Conservation (phyloP, 2,113 vertebrate genomes). For the Misgurnus mizolepis region DNA sequence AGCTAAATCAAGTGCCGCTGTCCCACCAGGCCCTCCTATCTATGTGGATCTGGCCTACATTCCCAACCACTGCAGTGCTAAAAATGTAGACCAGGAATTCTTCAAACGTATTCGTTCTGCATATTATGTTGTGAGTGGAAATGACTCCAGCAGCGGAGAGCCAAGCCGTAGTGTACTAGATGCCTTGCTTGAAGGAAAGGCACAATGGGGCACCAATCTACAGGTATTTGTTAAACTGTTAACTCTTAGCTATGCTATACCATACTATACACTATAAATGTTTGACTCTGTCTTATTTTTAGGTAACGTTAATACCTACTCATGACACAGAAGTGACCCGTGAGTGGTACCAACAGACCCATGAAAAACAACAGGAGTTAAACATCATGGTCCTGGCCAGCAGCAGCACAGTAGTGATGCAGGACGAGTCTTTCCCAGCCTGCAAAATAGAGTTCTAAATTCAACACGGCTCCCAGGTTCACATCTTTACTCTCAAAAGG, state of each 20-base stretch:
- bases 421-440: slow-evolving; percentile 98
- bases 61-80: slow-evolving; percentile 97
- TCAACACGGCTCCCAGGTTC: slow-evolving; percentile 55
- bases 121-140: slow-evolving; percentile 96
- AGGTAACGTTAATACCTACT: slow-evolving; percentile 98
- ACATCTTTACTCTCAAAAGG: slow-evolving; percentile 46
- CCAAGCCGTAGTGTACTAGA: slow-evolving; percentile 90
- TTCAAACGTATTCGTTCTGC: slow-evolving; percentile 91
- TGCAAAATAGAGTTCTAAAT: slow-evolving; percentile 99
- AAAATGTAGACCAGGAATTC: slow-evolving; percentile 95
- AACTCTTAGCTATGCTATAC: background rate
- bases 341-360: slow-evolving; percentile 98
- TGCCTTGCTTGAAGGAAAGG: slow-evolving; percentile 91
- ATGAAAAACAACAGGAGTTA: slow-evolving; percentile 95
- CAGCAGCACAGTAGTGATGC: slow-evolving; percentile 99
- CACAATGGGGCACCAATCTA: slow-evolving; percentile 96
- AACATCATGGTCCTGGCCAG: slow-evolving; percentile 98
- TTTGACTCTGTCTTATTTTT: slow-evolving; percentile 6
- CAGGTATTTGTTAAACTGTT: slow-evolving; percentile 77
- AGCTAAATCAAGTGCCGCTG: slow-evolving; percentile 69
- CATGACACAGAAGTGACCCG: slow-evolving; percentile 97
- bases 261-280: background rate
- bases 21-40: slow-evolving; percentile 80
- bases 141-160: slow-evolving; percentile 85
- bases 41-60: slow-evolving; percentile 97